These are phyloP conservation scores for Papilio elwesi DNA, from an alignment of 2,888 invertebrate species.

Conservation along the genomic window DNA sequence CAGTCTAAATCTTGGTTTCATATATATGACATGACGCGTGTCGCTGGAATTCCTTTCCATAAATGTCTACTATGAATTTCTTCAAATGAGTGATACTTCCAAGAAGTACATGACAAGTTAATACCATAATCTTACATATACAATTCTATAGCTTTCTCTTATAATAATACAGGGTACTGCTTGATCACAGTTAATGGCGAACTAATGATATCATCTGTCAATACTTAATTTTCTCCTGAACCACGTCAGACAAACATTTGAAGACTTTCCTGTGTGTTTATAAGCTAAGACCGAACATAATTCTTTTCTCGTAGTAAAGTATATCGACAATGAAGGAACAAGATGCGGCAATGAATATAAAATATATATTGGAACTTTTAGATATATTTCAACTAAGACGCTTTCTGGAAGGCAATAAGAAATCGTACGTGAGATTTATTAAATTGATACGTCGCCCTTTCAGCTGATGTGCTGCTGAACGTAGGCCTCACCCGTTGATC, in stretches of 20 bases:
- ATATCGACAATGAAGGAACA: too few relatives aligned
- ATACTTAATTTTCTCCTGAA: background rate
- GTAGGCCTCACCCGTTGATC: too few relatives aligned
- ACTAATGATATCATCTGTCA: background rate
- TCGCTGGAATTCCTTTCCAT: conserved; percentile 9
- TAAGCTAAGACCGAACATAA: too few relatives aligned
- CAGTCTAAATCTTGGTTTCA: conserved; percentile 1
- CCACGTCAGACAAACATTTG: background rate
- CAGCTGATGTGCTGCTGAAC: too few relatives aligned
- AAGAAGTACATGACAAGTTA: background rate
- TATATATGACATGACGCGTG: conserved; percentile 15
- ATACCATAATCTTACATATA: background rate
- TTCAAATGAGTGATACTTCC: conserved; percentile 3
- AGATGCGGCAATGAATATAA: background rate
- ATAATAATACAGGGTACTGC: background rate
- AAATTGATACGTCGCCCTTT: background rate
- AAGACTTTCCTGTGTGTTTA: too few relatives aligned
- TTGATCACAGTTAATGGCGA: background rate
- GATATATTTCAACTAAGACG: background rate
- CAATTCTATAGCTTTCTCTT: background rate
- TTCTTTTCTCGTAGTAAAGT: too few relatives aligned
- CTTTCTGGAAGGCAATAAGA: background rate
- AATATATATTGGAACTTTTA: background rate
- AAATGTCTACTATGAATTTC: background rate
- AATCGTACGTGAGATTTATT: background rate